Base-by-base conservation (phyloP, 2,797 vertebrate genomes). In the Odontamblyopus lacepedii region DNA sequence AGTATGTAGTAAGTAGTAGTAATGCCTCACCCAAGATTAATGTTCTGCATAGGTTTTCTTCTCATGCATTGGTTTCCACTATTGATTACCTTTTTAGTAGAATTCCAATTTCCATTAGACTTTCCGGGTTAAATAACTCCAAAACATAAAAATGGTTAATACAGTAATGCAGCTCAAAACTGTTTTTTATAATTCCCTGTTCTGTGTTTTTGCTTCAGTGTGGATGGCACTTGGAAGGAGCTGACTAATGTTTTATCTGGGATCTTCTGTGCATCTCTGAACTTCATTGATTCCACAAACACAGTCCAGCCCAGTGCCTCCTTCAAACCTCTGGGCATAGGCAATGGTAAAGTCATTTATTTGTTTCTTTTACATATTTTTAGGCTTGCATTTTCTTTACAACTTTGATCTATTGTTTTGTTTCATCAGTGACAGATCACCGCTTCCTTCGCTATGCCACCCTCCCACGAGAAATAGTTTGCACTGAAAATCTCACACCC, bases 261-360 rank as follows among this genome's bases (percentile, higher is more conserved):
- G 72, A 98, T 98, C 92, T 99, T 99, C 90, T 99, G 97, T 41
- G 97, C 98, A 32, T 99, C 98, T 23, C 93, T 99, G 71, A 99
- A 99, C 92, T 99, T 99, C 91, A 99, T 99, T 65, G 98, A 99
- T 86, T 97, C 96, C 0, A 98, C 97, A 88, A 99, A 99, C 92
- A 99, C 96, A 0, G 96, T 98, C 63, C 95, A 93, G 74, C 97
- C 98, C 66, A 98, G 94, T 0, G 96, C 97, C 0, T 98, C 98
- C 77, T 99, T 99, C 93, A 99, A 98, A 86, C 97, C 97, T 0
- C 88, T 98, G 79, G 98, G 98, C 12, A 80, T 97, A 75, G 92
- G 94, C 74, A 99, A 99, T 0, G 96, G 98, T 99, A 98, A 5
- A 91, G 94, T 95, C 70, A 89, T 88, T 5, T 11, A 18, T 51